Conservation (phyloP, 2,113 vertebrate species). For the Neotoma lepida region DNA sequence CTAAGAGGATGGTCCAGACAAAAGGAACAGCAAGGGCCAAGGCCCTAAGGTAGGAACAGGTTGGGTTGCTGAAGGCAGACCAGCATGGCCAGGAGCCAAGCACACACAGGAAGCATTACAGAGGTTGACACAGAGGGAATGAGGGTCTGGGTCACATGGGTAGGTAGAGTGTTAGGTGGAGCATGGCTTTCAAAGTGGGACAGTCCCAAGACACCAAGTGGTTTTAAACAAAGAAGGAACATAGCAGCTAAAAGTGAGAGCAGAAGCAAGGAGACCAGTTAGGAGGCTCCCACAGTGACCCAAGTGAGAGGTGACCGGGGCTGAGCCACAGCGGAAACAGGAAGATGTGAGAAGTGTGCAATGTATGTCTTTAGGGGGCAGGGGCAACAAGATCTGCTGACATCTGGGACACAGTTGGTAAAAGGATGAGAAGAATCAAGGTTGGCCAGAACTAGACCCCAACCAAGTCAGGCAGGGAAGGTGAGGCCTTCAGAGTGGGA, state of each 20-base stretch:
- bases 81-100: not conserved
- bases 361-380: not conserved
- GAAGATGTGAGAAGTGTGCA: not conserved
- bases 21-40: not conserved
- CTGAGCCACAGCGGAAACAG: not conserved
- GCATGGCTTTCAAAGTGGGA: not conserved
- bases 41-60: not conserved
- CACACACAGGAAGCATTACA: fast-evolving
- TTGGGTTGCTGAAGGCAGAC: not conserved
- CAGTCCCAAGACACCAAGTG: not conserved
- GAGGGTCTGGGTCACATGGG: not conserved
- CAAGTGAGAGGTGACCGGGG: not conserved
- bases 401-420: not conserved
- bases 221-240: not conserved
- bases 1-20: not conserved
- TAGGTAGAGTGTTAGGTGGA: fast-evolving
- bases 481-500: not conserved
- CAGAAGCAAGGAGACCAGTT: not conserved
- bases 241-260: not conserved
- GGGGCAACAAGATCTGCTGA: not conserved
- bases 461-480: not conserved
- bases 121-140: not conserved
- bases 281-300: not conserved
- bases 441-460: not conserved
- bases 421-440: not conserved